These are phyloP conservation scores for Tragelaphus strepsiceros DNA, from an alignment of 2,113 vertebrate genomes.

Conservation along the genomic window DNA sequence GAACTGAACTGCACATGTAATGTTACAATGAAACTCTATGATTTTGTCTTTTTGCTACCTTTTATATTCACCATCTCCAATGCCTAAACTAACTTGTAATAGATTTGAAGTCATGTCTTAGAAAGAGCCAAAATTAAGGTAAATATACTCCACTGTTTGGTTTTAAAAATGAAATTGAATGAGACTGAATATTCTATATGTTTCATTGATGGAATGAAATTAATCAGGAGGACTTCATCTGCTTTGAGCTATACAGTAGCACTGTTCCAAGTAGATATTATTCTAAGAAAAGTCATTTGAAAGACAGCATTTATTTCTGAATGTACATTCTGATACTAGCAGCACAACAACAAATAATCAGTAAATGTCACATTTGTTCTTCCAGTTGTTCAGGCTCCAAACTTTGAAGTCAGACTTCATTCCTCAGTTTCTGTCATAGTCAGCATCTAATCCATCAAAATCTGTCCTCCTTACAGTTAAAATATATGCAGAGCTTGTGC, in stretches of 20 bases:
- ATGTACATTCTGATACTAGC: neutral
- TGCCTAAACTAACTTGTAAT: neutral
- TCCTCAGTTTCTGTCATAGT: neutral
- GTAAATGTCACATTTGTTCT: neutral
- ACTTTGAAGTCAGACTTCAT: neutral
- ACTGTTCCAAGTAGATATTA: neutral
- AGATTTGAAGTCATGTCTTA: neutral
- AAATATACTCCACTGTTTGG: neutral
- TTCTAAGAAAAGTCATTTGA: neutral
- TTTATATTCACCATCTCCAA: neutral
- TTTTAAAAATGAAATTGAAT: neutral
- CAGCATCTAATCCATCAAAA: neutral
- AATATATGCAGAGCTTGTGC: neutral
- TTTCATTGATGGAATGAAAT: neutral
- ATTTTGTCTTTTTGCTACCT: neutral
- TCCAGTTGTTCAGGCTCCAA: neutral
- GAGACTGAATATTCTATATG: neutral
- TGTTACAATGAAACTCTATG: neutral
- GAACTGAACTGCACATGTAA: neutral
- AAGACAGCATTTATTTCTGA: neutral
- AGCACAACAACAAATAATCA: neutral
- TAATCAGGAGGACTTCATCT: neutral
- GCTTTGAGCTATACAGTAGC: neutral
- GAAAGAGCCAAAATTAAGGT: neutral
- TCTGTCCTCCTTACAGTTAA: neutral